phyloP scores from a whole-genome alignment of 2,888 invertebrate genomes.

The Elegia similella region DNA sequence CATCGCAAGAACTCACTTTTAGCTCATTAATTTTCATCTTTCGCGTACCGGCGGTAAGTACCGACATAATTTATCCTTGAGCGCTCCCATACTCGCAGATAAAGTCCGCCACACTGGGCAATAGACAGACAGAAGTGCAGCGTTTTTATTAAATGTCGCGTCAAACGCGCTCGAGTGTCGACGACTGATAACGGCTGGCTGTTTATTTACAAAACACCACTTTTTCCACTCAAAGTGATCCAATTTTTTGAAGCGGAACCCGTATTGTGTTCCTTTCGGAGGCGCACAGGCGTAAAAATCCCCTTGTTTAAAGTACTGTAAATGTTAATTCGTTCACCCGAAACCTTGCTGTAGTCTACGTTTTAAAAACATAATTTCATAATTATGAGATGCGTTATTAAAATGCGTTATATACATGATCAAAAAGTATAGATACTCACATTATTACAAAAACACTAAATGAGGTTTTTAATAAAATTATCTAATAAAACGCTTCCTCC shows the following conservation, averaged over 20 bases:
- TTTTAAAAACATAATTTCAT: conserved; percentile 33
- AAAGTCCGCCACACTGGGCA: conserved; percentile 66
- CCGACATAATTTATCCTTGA: conserved; percentile 78
- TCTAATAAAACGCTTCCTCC: no score
- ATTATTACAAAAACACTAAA: no score
- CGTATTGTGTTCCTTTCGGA: conserved; percentile 57
- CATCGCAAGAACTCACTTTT: conserved; percentile 63
- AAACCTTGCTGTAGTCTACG: conserved; percentile 37
- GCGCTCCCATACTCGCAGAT: conserved; percentile 75
- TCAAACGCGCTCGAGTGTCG: conserved; percentile 73
- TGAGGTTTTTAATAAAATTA: no score
- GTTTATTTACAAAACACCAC: conserved; percentile 78
- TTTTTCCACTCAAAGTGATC: conserved; percentile 65
- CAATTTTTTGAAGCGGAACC: conserved; percentile 49
- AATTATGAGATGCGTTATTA: no score
- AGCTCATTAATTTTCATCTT: conserved; percentile 81
- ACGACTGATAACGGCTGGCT: conserved; percentile 68
- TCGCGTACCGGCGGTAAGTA: conserved; percentile 47
- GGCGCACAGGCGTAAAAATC: conserved; percentile 53
- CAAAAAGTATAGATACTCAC: no score
- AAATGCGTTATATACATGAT: no score
- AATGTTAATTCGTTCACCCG: conserved; percentile 37
- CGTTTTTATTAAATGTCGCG: conserved; percentile 71
- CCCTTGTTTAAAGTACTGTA: conserved; percentile 42
- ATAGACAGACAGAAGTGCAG: conserved; percentile 38